Evolutionary conservation across 1,140 invertebrate species (phyloP), one percentile per base, ranked within the genome.

Genomic region (Drosophila prosaltans): DNA sequence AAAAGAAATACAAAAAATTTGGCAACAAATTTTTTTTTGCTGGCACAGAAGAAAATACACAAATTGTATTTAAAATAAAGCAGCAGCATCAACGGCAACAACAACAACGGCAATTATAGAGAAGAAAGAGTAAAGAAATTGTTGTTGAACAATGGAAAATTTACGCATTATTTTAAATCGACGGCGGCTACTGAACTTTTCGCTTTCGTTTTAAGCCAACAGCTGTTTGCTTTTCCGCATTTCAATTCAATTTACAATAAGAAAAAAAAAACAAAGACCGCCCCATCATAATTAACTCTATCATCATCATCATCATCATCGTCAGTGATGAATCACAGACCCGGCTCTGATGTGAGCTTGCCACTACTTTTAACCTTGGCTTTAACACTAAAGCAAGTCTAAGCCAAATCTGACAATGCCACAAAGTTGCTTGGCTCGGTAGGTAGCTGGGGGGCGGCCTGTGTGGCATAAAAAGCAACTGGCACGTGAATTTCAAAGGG

Each of bases 131-230:
- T 70, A 58, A 60, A 80, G 39, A 55, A 75, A 70, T 48, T 45
- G 51, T 48, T 45, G 51, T 57, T 21, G 41, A 82, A 73, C 67
- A 82, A 78, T 78, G 65, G 45, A 51, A 57, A 57, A 73, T 73
- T 77, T 83, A 79, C 72, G 76, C 80, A 79, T 76, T 64, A 48
- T 69, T 80, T 71, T 57, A 21, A 51, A 51, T 51, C 45, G 45
- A 7, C 45, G n/a, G 3, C 62, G 81, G 71, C 81, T 81, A 61
- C 54, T 85, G 82, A 85, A 85, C 82, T 86, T 82, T 85, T 86
- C 63, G 72, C 79, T 81, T 85, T 84, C 69, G 69, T 69, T 36
- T 51, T 32, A 39, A 70, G 43, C 58, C 55, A 65, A 39, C 77
- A 62, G 74, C 69, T 73, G 74, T 73, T 77, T 69, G 48, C 72